Base-by-base conservation (phyloP, 2,888 invertebrate species). In the Drosophila hamatofila region DNA sequence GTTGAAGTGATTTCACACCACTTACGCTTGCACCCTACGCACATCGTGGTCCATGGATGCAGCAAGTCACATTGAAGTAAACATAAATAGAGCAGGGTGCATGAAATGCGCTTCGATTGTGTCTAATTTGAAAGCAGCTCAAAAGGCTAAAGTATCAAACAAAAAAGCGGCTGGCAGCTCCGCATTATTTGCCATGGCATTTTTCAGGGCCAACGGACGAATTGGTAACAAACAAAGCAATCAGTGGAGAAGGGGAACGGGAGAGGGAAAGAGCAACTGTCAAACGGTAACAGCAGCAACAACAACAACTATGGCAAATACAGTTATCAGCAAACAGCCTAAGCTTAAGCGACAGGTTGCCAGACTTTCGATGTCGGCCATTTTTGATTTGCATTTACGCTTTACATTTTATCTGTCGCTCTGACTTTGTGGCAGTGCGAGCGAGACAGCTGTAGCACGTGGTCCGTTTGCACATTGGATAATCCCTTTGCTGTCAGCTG, bases 401-500 rank as follows among this genome's bases (percentile, higher is more conserved):
- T 54, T 59, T 46, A 65, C 58, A 59, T 56, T 55, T 55, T 41
- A 41, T 39, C 55, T 14, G 27, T 25, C 33, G 41, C 5, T 21
- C n/a, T 41, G 11, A 2, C 2, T n/a, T n/a, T n/a, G n/a, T 23
- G 60, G 21, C 11, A 21, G 46, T 11, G 37, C 8, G 37, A 21
- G 55, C 12, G n/a, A 12, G 41, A n/a, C 16, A 25, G 27, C 30
- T 33, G 48, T 55, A 68, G 78, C 78, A 71, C 80, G 67, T 78
- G 80, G 64, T 74, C 77, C 81, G 81, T 86, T 84, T 91, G 74
- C 61, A 64, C 64, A 75, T 63, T 56, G 85, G 91, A 90, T 91
- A 80, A 90, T 91, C 89, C 83, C 67, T 68, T 86, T 78, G 79
- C 68, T 75, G 81, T 88, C 90, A 90, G 90, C 90, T 90, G 91